A percentile compares a stretch with the other conserved stretches of the same genome.
These are phyloP conservation scores for Chromoteleia sp. DNA, from an alignment of 2,888 invertebrate genomes.

Conservation along the genomic window DNA sequence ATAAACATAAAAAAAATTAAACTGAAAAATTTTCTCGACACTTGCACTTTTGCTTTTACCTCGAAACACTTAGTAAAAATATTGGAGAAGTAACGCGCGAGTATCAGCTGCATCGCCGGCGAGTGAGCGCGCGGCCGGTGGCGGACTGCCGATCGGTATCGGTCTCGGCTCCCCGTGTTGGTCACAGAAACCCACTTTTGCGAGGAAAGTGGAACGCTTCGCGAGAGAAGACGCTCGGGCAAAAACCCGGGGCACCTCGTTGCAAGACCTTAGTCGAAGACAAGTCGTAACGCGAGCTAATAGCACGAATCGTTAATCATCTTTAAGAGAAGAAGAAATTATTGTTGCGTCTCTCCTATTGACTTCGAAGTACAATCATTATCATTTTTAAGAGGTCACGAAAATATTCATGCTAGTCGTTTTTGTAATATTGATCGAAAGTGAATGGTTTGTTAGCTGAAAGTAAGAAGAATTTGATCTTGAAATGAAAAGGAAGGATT, in stretches of 20 bases:
- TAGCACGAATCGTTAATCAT: too few relatives aligned
- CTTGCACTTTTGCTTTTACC: constrained; percentile 10
- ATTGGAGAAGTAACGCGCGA: constrained; percentile 31
- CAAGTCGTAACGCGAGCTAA: too few relatives aligned
- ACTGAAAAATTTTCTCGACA: too few relatives aligned
- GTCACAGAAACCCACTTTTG: constrained; percentile 67
- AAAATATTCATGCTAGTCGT: too few relatives aligned
- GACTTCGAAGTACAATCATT: too few relatives aligned
- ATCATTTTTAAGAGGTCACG: too few relatives aligned
- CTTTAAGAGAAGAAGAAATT: too few relatives aligned
- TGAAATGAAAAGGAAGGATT: background rate
- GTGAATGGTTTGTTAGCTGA: constrained; percentile 13
- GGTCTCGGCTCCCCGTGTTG: constrained; percentile 31
- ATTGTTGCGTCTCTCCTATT: too few relatives aligned
- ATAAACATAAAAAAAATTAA: too few relatives aligned
- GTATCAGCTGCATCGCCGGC: constrained; percentile 58
- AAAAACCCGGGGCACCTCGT: constrained; percentile 36
- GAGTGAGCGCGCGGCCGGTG: constrained; percentile 49
- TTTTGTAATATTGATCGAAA: background rate
- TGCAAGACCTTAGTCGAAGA: too few relatives aligned
- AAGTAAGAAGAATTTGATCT: background rate
- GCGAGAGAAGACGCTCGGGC: constrained; percentile 38
- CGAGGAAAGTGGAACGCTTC: constrained; percentile 63
- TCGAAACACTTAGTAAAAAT: background rate
- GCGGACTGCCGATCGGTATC: constrained; percentile 54